Percentiles rank a stretch among this genome's conserved stretches.
Conservation (phyloP, 2,888 invertebrate species). For the Spialia ferax region DNA sequence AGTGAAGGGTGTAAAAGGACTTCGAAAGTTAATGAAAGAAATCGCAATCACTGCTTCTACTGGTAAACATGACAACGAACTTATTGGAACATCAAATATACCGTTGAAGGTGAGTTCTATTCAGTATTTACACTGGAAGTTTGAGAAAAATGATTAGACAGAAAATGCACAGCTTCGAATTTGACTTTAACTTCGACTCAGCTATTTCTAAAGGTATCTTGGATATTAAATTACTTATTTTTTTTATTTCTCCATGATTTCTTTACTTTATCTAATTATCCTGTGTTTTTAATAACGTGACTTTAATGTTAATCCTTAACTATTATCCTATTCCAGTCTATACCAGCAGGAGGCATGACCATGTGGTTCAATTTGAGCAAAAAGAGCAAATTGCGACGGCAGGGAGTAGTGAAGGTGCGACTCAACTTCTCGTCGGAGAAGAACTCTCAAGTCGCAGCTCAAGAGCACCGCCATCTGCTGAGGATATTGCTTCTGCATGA, state of each 20-base stretch:
- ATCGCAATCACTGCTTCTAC: constrained; percentile 98
- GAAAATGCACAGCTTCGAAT: too few species aligned
- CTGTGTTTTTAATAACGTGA: too few species aligned
- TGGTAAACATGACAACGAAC: constrained; percentile 97
- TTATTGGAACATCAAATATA: constrained; percentile 96
- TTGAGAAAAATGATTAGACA: too few species aligned
- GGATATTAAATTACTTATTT: too few species aligned
- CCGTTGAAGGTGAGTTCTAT: constrained; percentile 91
- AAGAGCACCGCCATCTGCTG: constrained; percentile 93
- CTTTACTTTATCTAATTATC: too few species aligned
- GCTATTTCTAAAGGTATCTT: too few species aligned
- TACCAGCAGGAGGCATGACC: constrained; percentile 96
- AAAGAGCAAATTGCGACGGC: constrained; percentile 92
- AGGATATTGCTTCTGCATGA: constrained; percentile 93
- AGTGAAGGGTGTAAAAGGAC: constrained; percentile 94
- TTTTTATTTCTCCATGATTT: too few species aligned
- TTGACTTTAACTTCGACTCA: too few species aligned
- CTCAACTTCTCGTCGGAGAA: constrained; percentile 95
- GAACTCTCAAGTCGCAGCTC: constrained; percentile 93
- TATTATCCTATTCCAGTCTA: constrained; percentile 87
- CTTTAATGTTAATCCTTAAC: background rate
- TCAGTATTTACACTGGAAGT: too few species aligned
- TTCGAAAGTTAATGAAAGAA: constrained; percentile 95
- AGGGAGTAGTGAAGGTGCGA: constrained; percentile 95
- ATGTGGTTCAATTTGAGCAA: constrained; percentile 97